Base-by-base conservation (phyloP, 2,113 vertebrate species). In the Ctenodactylus gundi region DNA sequence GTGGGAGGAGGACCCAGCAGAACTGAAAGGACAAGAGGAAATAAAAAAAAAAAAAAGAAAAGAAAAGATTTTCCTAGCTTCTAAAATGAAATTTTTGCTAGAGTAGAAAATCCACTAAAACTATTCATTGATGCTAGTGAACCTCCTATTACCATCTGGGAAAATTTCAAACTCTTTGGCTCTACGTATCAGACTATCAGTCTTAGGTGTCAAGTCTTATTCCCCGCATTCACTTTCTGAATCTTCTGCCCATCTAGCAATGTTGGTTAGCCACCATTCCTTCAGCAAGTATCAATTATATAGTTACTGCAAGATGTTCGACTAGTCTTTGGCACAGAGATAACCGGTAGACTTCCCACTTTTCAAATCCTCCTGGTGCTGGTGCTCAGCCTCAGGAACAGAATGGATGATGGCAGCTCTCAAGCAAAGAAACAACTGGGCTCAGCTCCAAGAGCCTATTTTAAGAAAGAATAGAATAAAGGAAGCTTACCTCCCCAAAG, bases 21-120 rank as follows among this genome's bases (percentile, higher is more conserved):
- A 62, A 1, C 89, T 29, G 34, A 96, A 97, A 89, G 78, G 70
- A 93, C 57, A 18, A 36, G 67, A 76, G 84, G 75, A 55, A 44
- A 81, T 23, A 86, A 93, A 44, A 73, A 55, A 27, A 0, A 5
- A 39, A 6, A 10, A 1, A 31, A 1, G 11, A 8, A 57, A 73
- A 46, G 8, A 8, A 44, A 87, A 49, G 58, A 78, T 25, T 46
- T 84, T 68, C 25, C 39, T 62, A 57, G 85, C 10, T 83, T 92
- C 55, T 90, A 75, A 85, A 60, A 23, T 65, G 4, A n/a, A 95
- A 81, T 88, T 39, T 93, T 34, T 7, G 27, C 14, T 51, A 84
- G 8, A 70, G 44, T 86, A 72, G 9, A 94, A 93, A 92, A 85
- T 70, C 10, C 41, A 73, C 51, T 4, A 8, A 88, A 86, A 76